Percentiles rank a stretch among this genome's conserved stretches.
Conservation (phyloP, 2,888 invertebrate genomes). For the Melikaiella ostensackeni region DNA sequence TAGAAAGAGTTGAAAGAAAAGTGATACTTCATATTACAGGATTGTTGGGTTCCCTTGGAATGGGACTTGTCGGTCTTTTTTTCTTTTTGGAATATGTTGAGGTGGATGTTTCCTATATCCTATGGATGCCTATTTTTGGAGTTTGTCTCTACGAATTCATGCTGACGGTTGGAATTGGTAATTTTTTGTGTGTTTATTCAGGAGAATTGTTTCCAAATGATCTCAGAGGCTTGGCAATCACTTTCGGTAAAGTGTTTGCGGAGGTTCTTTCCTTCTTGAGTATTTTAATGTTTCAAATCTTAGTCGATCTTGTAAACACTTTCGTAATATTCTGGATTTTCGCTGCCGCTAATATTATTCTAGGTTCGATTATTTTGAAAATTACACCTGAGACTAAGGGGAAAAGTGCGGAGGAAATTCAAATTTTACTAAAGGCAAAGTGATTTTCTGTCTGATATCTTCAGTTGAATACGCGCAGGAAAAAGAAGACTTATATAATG, state of each 20-base stretch:
- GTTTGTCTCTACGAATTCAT: conserved; percentile 82
- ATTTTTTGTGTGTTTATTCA: conserved; percentile 82
- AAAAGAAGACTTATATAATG: no score
- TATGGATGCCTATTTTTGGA: conserved; percentile 81
- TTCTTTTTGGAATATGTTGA: conserved; percentile 78
- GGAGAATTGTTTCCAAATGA: conserved; percentile 83
- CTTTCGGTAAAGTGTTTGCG: conserved; percentile 81
- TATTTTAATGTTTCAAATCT: conserved; percentile 80
- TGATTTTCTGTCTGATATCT: neutral
- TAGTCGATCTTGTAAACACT: conserved; percentile 79
- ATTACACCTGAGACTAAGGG: conserved; percentile 82
- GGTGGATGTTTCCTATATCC: conserved; percentile 77
- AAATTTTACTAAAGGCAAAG: conserved; percentile 65
- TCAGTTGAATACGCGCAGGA: no score
- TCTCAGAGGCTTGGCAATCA: conserved; percentile 83
- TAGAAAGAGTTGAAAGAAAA: conserved; percentile 72
- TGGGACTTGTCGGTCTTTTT: conserved; percentile 79
- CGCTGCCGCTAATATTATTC: conserved; percentile 65
- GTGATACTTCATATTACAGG: conserved; percentile 81
- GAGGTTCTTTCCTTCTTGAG: conserved; percentile 81
- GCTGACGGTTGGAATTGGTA: conserved; percentile 82
- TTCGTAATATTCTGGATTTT: conserved; percentile 81
- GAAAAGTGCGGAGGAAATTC: conserved; percentile 81
- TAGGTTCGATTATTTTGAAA: conserved; percentile 79
- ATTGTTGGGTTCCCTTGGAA: conserved; percentile 79